These are phyloP conservation scores for Knipowitschia caucasica DNA, from an alignment of 2,797 vertebrate species.

Conservation along the genomic window DNA sequence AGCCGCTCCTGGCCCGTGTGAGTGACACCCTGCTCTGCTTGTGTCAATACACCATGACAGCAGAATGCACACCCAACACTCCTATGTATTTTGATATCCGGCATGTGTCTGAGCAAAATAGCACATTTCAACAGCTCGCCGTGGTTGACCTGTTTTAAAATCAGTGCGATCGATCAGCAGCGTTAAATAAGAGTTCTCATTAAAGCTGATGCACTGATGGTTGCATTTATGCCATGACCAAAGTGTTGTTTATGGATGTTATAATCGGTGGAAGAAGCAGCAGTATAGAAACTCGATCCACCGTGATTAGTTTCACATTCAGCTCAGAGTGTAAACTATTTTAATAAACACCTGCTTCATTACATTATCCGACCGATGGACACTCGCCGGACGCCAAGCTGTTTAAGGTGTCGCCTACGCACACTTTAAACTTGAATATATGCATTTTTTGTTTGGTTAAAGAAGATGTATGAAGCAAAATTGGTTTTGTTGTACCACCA, in stretches of 20 bases:
- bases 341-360: slow-evolving; percentile 7
- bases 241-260: slow-evolving; percentile 7
- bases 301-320: slow-evolving; percentile 2
- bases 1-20: slow-evolving; percentile 26
- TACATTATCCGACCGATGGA: slow-evolving; percentile 1
- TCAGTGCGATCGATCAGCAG: not conserved
- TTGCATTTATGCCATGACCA: too few species aligned
- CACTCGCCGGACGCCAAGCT: slow-evolving; percentile 4
- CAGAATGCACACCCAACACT: not conserved
- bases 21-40: slow-evolving; percentile 31
- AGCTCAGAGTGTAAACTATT: slow-evolving; percentile 7
- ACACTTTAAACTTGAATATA: too few species aligned
- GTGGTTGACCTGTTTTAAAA: not conserved
- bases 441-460: too few species aligned
- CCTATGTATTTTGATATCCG: slow-evolving; percentile 1
- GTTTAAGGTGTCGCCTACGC: not conserved
- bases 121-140: not conserved
- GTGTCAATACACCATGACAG: slow-evolving; percentile 13
- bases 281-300: slow-evolving; percentile 5
- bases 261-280: not conserved
- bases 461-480: too few species aligned
- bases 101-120: not conserved
- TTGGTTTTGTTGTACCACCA: too few species aligned
- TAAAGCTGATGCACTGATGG: too few species aligned
- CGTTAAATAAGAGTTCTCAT: not conserved